Percentiles rank a stretch among this genome's conserved stretches.
Conservation (phyloP, 2,888 invertebrate genomes). For the Melanchra persicariae region DNA sequence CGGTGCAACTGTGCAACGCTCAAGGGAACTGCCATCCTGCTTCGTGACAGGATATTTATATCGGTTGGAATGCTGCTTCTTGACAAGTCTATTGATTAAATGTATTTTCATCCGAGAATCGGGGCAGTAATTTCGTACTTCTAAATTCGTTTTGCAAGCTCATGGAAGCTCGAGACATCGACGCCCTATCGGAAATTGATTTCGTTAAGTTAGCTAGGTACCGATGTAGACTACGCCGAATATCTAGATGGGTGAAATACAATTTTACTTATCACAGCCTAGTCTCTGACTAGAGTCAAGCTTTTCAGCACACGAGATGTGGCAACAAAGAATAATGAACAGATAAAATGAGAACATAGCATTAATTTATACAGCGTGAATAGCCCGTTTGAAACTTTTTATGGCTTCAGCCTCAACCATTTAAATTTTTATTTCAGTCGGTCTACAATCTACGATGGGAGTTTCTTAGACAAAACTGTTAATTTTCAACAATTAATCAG, state of each 20-base stretch:
- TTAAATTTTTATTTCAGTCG: slow-evolving; percentile 24
- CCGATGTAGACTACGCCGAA: no score
- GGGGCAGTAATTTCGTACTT: slow-evolving; percentile 18
- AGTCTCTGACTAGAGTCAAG: neutral
- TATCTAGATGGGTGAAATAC: no score
- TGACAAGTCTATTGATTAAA: slow-evolving; percentile 1
- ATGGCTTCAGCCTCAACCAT: slow-evolving; percentile 11
- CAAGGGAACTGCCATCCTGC: neutral
- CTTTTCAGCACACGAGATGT: slow-evolving; percentile 8
- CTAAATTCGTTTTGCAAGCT: slow-evolving; percentile 23
- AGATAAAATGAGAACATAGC: slow-evolving; percentile 23
- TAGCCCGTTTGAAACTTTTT: slow-evolving; percentile 31
- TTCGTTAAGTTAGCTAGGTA: slow-evolving; percentile 4
- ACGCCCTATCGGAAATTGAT: slow-evolving; percentile 25
- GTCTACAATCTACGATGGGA: neutral
- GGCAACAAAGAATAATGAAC: slow-evolving; percentile 35
- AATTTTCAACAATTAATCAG: neutral
- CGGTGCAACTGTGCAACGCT: neutral
- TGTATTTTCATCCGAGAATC: slow-evolving; percentile 3
- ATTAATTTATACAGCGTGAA: slow-evolving; percentile 28
- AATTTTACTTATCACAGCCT: no score
- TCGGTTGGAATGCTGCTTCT: neutral
- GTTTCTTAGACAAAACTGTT: neutral
- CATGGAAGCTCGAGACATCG: neutral
- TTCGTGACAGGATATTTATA: slow-evolving; percentile 2